Evolutionary conservation across 1,140 invertebrate species (phyloP), one percentile per base, ranked within the genome.

Genomic region (Melipona quadrifasciata): DNA sequence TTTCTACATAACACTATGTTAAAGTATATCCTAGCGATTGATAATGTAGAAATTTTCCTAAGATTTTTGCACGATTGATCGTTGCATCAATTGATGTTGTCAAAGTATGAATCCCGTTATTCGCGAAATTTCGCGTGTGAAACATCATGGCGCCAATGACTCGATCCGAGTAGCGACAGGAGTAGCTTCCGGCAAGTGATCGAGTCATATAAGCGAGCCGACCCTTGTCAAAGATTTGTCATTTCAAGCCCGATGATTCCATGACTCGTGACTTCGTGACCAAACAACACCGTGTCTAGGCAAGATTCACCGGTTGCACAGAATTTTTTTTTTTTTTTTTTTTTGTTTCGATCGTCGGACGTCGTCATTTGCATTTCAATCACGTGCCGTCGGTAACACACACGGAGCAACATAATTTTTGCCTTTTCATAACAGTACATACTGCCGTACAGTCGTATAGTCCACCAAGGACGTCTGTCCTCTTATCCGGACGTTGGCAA

Each of bases 351-450:
- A 27, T 34, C 57, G 14, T 39, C 31, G 27, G 11, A 16, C 39
- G 53, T 57, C 61, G 47, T 31, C 47, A 67, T 83, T 79, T 71
- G 75, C 75, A 70, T 83, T 51, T 71, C 27, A 78, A 79, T 79
- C 72, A 34, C 19, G 19, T 31, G 19, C 19, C 21, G 58, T 11
- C 57, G 0, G 6, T 79, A 19, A 10, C 39, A 47, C 39, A 47
- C 34, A 17, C 14, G 8, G 58, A 14, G 39, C 3, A 55, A 64
- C 57, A 72, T 71, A 61, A 79, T 71, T 84, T 61, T 6, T n/a
- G 24, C 11, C 82, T 71, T 78, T 61, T 34, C 64, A 47, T 74
- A 74, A 84, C 78, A 80, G 76, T 84, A 84, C 68, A n/a, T 6
- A 27, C 8, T 17, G n/a, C n/a, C n/a, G 39, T n/a, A n/a, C n/a